Conservation (phyloP, 2,797 vertebrate species). For the Potorous gilbertii region DNA sequence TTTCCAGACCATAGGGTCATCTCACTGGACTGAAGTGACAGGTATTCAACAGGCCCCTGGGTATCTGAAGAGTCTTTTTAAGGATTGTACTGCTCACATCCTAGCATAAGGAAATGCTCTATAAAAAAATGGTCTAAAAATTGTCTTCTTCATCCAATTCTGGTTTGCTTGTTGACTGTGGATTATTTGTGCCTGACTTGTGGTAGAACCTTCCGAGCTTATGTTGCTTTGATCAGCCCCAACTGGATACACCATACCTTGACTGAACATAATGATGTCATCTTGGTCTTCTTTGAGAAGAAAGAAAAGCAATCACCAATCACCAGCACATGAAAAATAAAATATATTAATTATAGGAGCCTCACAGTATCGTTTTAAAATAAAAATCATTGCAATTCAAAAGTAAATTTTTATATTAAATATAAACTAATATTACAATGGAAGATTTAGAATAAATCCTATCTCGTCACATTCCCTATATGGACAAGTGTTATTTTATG, state of each 20-base stretch:
- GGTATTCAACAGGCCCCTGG: no score
- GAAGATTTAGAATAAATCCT: neutral
- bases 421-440: neutral
- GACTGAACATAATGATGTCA: neutral
- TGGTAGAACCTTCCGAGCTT: neutral
- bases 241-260: neutral
- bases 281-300: neutral
- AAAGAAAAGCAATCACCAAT: neutral
- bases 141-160: no score
- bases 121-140: no score
- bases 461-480: neutral
- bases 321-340: neutral
- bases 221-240: neutral
- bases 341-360: neutral
- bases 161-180: no score
- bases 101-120: no score
- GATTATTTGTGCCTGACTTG: neutral
- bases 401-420: neutral
- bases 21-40: no score
- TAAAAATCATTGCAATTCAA: neutral
- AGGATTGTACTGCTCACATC: no score
- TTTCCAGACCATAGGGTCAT: no score
- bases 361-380: neutral
- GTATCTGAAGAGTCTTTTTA: no score
- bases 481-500: neutral